Percentiles rank a stretch among this genome's conserved stretches.
These are phyloP conservation scores for Colius striatus DNA, from an alignment of 2,113 vertebrate genomes.

Conservation along the genomic window DNA sequence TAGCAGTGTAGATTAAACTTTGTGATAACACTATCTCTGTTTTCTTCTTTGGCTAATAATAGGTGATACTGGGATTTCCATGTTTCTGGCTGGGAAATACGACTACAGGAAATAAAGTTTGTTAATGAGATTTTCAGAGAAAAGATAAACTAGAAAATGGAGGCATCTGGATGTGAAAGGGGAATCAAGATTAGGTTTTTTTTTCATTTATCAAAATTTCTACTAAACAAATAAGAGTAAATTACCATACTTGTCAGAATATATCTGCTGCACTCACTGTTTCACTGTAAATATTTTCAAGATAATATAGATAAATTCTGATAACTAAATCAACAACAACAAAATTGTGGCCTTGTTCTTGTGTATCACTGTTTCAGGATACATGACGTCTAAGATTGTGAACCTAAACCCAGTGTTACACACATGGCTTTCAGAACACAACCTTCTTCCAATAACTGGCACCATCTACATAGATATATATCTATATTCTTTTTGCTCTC, in stretches of 20 bases:
- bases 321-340: neutral
- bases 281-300: neutral
- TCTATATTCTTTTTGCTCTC: neutral
- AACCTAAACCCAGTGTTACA: neutral
- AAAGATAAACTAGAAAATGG: neutral
- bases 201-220: neutral
- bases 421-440: neutral
- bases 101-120: neutral
- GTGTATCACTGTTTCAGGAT: neutral
- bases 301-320: neutral
- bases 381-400: neutral
- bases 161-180: neutral
- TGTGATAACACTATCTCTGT: neutral
- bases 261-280: neutral
- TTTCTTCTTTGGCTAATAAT: neutral
- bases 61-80: neutral
- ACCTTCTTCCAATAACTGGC: neutral
- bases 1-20: neutral
- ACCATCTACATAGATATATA: neutral
- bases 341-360: accelerated
- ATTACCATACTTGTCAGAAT: neutral
- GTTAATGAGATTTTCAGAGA: neutral
- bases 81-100: neutral
- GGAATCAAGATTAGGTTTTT: neutral
- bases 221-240: neutral